Evolutionary conservation across 2,888 invertebrate genomes (phyloP).

Genomic region (Tinea pellionella): DNA sequence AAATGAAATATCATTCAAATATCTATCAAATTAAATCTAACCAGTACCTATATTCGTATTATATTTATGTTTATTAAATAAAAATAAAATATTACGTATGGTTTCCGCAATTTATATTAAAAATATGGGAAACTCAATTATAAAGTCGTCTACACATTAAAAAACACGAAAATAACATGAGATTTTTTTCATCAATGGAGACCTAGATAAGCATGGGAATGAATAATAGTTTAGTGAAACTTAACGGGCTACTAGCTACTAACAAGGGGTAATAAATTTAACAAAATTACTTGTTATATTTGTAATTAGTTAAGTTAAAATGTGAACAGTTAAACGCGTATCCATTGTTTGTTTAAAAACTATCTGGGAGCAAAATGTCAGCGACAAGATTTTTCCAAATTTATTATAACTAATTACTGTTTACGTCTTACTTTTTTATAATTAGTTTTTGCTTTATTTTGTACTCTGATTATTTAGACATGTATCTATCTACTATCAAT

Average conservation of each 20-base stretch:
- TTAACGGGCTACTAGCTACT: slow-evolving; percentile 29
- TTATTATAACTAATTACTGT: neutral
- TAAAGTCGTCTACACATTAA: slow-evolving; percentile 21
- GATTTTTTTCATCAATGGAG: slow-evolving; percentile 14
- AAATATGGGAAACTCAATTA: slow-evolving; percentile 25
- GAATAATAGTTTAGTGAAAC: slow-evolving; percentile 21
- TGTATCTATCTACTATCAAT: no score
- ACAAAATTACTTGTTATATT: slow-evolving; percentile 27
- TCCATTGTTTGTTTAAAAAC: slow-evolving; percentile 22
- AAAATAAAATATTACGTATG: neutral
- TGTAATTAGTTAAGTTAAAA: slow-evolving; percentile 25
- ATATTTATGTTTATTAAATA: neutral
- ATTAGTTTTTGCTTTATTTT: no score
- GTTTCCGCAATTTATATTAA: neutral
- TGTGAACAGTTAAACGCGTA: slow-evolving; percentile 16
- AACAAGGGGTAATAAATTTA: slow-evolving; percentile 30
- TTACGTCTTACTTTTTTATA: neutral
- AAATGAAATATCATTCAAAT: no score
- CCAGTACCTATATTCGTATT: no score
- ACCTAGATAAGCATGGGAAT: slow-evolving; percentile 24
- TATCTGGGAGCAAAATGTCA: slow-evolving; percentile 4
- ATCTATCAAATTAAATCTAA: no score
- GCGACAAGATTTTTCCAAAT: neutral
- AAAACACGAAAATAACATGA: neutral
- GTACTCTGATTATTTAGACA: no score